phyloP scores from a whole-genome alignment of 2,113 vertebrate genomes.

The Pseudopodoces humilis region DNA sequence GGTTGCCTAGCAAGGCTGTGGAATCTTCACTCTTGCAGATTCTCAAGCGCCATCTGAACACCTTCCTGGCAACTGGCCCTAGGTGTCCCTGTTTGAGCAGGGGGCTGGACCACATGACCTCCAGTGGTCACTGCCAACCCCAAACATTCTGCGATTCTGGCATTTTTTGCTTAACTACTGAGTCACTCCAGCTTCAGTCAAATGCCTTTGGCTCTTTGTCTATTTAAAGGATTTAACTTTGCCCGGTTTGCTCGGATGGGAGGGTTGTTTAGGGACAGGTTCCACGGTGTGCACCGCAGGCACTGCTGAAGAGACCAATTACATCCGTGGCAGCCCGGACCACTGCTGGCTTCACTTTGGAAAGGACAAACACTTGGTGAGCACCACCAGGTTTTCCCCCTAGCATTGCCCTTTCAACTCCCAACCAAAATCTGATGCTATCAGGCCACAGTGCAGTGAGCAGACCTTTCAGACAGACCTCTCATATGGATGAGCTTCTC shows the following conservation, averaged over 20 bases:
- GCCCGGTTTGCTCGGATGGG: neutral
- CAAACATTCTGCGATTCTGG: neutral
- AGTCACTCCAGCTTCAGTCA: neutral
- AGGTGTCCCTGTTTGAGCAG: neutral
- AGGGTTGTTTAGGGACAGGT: neutral
- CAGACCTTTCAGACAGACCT: neutral
- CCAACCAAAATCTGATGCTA: neutral
- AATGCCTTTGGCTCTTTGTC: neutral
- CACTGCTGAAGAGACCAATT: neutral
- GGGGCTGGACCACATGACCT: neutral
- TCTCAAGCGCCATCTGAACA: neutral
- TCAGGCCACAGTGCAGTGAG: rapidly evolving
- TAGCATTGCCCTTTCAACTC: neutral
- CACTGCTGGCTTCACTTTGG: neutral
- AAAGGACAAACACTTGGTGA: neutral
- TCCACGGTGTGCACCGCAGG: neutral
- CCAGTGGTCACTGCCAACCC: neutral
- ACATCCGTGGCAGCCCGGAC: neutral
- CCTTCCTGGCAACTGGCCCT: neutral
- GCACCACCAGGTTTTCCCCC: neutral
- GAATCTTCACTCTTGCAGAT: neutral
- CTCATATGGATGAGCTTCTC: neutral
- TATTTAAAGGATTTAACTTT: neutral
- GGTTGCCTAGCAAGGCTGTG: neutral
- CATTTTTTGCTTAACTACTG: neutral